Evolutionary conservation across 2,113 vertebrate genomes (phyloP), one percentile per base, ranked within the genome.

Genomic region (Lanius ludovicianus): DNA sequence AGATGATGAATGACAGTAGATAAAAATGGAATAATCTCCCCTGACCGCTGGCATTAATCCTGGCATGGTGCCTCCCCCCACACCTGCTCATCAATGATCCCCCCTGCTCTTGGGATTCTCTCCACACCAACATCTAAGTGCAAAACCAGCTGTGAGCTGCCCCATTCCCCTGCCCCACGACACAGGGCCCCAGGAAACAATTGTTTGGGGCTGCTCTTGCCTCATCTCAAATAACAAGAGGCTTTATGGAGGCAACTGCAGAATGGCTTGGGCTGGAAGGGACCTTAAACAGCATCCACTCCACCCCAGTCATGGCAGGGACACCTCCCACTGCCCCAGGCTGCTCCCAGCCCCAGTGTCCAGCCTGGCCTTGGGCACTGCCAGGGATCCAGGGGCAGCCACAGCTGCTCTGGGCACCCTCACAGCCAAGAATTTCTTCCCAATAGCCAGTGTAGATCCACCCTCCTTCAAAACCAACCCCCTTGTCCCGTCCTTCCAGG

Each of bases 261-360:
- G 28, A 20, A 17, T 10, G 23, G 20, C 5, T 39, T n/a, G 23
- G 13, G 33, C 3, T 33, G 65, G 49, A 33, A 50, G 4, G 41
- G 31, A 37, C 13, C 35, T 16, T 2, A 49, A 55, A 62, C 0
- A 4, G 13, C 41, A 41, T 0, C 7, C n/a, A 25, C 7, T 0
- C 11, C 46, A 15, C 3, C 46, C 39, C 19, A 25, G 23, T 28
- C 53, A 44, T 1, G 11, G 11, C 50, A 81, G 69, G 37, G 37
- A 59, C 50, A 3, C 24, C 62, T 83, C 0, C 39, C 62, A 41
- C 60, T 14, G 1, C 23, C 53, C 39, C 16, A 67, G 37, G 19
- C 2, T 46, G 68, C 60, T 57, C 76, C 27, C 4, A 57, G 15
- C 18, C 41, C 10, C 44, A 44, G 13, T 0, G 0, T 63, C 65